A percentile compares a stretch with the other conserved stretches of the same genome.
These are phyloP conservation scores for Aelia acuminata DNA, from an alignment of 2,888 invertebrate genomes.

Conservation along the genomic window DNA sequence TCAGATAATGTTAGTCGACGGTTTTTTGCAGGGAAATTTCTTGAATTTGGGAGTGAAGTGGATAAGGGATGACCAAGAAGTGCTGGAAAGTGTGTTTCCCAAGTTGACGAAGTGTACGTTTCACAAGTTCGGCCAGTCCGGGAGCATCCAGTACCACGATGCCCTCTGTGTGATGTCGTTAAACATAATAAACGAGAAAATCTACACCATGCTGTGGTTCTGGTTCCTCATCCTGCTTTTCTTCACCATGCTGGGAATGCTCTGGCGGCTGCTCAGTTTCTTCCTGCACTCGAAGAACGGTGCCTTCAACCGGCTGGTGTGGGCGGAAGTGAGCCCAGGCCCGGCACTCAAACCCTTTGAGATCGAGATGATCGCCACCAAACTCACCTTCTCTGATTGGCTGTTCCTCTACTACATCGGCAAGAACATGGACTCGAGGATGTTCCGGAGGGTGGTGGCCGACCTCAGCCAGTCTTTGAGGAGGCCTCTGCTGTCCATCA, in stretches of 20 bases:
- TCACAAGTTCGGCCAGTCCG: slow-evolving; percentile 89
- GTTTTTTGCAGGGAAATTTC: slow-evolving; percentile 84
- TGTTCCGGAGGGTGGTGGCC: slow-evolving; percentile 61
- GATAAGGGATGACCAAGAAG: slow-evolving; percentile 84
- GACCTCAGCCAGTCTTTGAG: slow-evolving; percentile 46
- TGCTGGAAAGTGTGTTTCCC: slow-evolving; percentile 87
- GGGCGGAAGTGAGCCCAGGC: slow-evolving; percentile 84
- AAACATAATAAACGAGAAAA: slow-evolving; percentile 93
- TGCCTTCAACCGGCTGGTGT: slow-evolving; percentile 76
- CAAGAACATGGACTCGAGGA: slow-evolving; percentile 79
- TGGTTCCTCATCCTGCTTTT: slow-evolving; percentile 82
- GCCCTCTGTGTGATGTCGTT: slow-evolving; percentile 92
- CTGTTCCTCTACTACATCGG: slow-evolving; percentile 92
- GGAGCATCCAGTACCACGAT: slow-evolving; percentile 87
- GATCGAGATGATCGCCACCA: slow-evolving; percentile 82
- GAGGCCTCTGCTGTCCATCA: slow-evolving; percentile 13
- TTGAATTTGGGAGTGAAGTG: slow-evolving; percentile 80
- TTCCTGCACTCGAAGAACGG: slow-evolving; percentile 73
- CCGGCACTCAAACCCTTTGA: slow-evolving; percentile 82
- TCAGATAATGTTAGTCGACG: slow-evolving; percentile 83
- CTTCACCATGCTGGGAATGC: slow-evolving; percentile 81
- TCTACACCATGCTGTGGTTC: slow-evolving; percentile 89
- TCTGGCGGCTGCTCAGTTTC: slow-evolving; percentile 84
- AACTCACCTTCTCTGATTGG: slow-evolving; percentile 92
- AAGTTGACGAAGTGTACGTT: slow-evolving; percentile 93